phyloP scores from a whole-genome alignment of 1,140 invertebrate species.

The Cydia strobilella region DNA sequence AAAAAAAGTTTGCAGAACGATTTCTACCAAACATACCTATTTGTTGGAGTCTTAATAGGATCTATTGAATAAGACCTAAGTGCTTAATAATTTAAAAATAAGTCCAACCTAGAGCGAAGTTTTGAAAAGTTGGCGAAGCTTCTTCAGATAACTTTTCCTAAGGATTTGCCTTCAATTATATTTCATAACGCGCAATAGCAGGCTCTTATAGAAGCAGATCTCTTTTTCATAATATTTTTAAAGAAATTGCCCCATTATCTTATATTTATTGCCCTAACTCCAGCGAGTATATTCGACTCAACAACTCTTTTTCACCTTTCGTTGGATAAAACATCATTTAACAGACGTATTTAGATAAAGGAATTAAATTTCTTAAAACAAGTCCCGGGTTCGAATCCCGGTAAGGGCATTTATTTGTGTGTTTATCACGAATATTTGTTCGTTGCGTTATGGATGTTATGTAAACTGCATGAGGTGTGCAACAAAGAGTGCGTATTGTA shows the following conservation, averaged over 20 bases:
- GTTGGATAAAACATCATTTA: constrained; percentile 8
- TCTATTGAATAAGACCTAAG: neutral
- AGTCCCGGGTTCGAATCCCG: neutral
- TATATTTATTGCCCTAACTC: constrained; percentile 54
- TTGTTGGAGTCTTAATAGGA: too few species aligned
- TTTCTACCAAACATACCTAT: too few species aligned
- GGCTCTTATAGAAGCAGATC: constrained; percentile 42
- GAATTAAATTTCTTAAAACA: neutral
- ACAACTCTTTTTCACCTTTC: constrained; percentile 44
- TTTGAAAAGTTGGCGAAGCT: constrained; percentile 10
- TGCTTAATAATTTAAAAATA: neutral
- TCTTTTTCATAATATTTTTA: constrained; percentile 53
- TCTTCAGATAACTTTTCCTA: constrained; percentile 15
- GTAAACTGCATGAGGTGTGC: too few species aligned
- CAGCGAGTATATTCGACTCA: constrained; percentile 35
- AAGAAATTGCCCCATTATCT: constrained; percentile 53
- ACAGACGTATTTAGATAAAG: neutral
- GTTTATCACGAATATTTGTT: too few species aligned
- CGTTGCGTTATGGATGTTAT: too few species aligned
- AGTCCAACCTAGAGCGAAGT: constrained; percentile 9
- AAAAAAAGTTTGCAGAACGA: too few species aligned
- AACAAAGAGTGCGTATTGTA: too few species aligned
- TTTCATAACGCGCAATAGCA: constrained; percentile 23
- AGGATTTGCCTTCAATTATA: constrained; percentile 31
- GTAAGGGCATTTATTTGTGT: too few species aligned